Evolutionary conservation across 2,113 vertebrate genomes (phyloP).

Genomic region (Holacanthus passer): DNA sequence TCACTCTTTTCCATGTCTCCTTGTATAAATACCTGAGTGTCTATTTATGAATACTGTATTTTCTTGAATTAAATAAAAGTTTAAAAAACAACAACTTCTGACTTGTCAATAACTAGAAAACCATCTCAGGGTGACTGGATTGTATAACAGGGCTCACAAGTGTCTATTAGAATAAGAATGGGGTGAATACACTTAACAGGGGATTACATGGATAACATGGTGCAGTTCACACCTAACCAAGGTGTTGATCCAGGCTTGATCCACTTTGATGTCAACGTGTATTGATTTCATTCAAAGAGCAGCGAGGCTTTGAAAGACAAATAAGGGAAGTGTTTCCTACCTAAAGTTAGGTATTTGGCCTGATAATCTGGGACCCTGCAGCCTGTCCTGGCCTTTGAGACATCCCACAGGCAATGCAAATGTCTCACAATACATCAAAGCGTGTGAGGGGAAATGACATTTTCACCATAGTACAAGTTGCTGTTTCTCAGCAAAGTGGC

Average conservation of each 20-base stretch:
- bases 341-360: conserved; percentile 56
- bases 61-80: conserved; percentile 37
- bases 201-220: conserved; percentile 78
- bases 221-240: conserved; percentile 62
- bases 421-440: conserved; percentile 71
- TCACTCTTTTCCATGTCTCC: conserved; percentile 1
- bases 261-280: conserved; percentile 76
- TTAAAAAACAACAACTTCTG: neutral
- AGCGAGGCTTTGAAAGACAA: conserved; percentile 69
- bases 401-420: conserved; percentile 59
- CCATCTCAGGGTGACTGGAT: too few species aligned
- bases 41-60: conserved; percentile 69
- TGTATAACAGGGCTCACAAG: conserved; percentile 13
- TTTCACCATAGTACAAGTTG: neutral
- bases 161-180: conserved; percentile 63
- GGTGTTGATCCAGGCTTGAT: conserved; percentile 71
- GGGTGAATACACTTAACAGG: conserved; percentile 62
- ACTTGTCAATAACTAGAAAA: too few species aligned
- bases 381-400: conserved; percentile 30
- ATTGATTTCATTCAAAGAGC: conserved; percentile 67
- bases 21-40: conserved; percentile 30
- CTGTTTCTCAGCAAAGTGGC: conserved; percentile 4
- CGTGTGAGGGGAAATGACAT: neutral
- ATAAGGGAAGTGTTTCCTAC: conserved; percentile 57
- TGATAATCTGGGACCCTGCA: conserved; percentile 62